phyloP scores from a whole-genome alignment of 1,140 invertebrate species.

The Pseudomyrmex dendroicus region DNA sequence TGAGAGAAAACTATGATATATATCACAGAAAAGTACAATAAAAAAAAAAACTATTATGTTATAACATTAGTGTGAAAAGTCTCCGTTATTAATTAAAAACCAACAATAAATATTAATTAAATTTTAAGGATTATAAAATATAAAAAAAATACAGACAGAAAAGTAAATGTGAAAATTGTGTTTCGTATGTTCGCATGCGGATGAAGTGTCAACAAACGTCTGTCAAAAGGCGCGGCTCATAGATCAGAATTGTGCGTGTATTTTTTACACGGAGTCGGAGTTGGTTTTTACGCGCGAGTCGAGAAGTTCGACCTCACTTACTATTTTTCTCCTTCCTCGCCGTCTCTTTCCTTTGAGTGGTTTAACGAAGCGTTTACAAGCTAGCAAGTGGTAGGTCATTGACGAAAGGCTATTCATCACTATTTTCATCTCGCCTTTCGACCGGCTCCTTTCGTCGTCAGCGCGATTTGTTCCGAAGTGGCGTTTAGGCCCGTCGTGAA shows the following conservation, averaged over 20 bases:
- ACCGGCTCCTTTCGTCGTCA: conserved; percentile 49
- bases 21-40: neutral
- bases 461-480: conserved; percentile 54
- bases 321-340: neutral
- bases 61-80: neutral
- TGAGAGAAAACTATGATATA: neutral
- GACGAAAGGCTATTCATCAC: conserved; percentile 57
- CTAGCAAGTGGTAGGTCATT: conserved; percentile 50
- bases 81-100: neutral
- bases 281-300: conserved; percentile 36
- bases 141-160: conserved; percentile 24
- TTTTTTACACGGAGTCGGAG: conserved; percentile 29
- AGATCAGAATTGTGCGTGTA: conserved; percentile 2
- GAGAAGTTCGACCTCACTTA: conserved; percentile 26
- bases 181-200: neutral
- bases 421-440: conserved; percentile 65
- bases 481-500: conserved; percentile 19
- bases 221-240: neutral
- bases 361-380: conserved; percentile 46
- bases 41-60: neutral
- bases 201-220: too few relatives aligned
- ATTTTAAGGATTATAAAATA: conserved; percentile 27
- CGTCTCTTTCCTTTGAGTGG: conserved; percentile 22
- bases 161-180: neutral
- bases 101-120: neutral